Conservation (phyloP, 2,888 invertebrate genomes). For the Apodemia zela region DNA sequence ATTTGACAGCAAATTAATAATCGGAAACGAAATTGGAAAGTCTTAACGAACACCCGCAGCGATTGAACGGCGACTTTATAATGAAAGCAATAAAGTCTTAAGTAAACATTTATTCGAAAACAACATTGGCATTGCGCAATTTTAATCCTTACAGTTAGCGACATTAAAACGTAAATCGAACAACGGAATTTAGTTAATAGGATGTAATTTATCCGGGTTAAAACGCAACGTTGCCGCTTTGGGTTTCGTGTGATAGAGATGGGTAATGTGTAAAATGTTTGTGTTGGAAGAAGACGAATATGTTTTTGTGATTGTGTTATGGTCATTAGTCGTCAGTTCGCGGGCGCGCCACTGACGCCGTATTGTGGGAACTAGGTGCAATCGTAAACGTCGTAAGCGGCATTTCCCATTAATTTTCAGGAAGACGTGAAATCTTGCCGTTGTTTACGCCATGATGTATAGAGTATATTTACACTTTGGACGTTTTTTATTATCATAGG, state of each 20-base stretch:
- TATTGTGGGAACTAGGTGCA: slow-evolving; percentile 65
- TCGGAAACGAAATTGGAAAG: slow-evolving; percentile 60
- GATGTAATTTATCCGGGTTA: slow-evolving; percentile 78
- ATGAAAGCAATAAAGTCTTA: slow-evolving; percentile 59
- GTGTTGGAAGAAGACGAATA: slow-evolving; percentile 52
- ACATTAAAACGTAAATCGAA: slow-evolving; percentile 76
- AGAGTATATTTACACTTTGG: slow-evolving; percentile 33
- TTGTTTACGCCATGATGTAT: slow-evolving; percentile 51
- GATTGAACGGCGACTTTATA: slow-evolving; percentile 66
- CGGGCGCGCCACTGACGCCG: slow-evolving; percentile 60
- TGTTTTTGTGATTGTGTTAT: slow-evolving; percentile 59
- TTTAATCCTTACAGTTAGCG: slow-evolving; percentile 69
- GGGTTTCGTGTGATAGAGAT: slow-evolving; percentile 62
- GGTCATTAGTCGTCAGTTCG: slow-evolving; percentile 64
- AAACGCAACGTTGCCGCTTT: slow-evolving; percentile 72
- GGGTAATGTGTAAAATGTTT: slow-evolving; percentile 29
- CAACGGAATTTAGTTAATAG: slow-evolving; percentile 74
- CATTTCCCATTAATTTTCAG: slow-evolving; percentile 76
- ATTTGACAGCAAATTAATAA: slow-evolving; percentile 81
- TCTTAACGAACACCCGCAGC: slow-evolving; percentile 53
- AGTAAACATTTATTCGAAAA: slow-evolving; percentile 55
- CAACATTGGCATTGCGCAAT: slow-evolving; percentile 59
- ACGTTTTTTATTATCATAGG: background rate
- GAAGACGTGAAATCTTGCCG: slow-evolving; percentile 69
- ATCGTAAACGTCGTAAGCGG: slow-evolving; percentile 69